Base-by-base conservation (phyloP, 1,140 invertebrate species). In the Eriosoma lanigerum region DNA sequence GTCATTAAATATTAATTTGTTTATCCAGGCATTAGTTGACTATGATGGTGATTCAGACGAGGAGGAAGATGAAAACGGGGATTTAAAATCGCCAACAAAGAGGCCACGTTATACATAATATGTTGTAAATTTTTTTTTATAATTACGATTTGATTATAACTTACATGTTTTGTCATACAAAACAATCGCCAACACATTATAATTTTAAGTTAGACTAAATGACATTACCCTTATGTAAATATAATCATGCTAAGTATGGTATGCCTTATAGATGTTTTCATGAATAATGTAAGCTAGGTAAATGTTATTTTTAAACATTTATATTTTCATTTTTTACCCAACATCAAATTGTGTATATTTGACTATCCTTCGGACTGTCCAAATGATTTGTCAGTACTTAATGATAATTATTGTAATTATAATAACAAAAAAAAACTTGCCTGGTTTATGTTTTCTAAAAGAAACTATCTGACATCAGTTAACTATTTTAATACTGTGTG, bases 21-120 rank as follows among this genome's bases (percentile, higher is more conserved):
- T 54, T 86, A 85, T 50, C 15, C 17, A 82, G 94, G 94, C 94
- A 83, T 89, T 98, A 82, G 96, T 97, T 32, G 96, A 98, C 86
- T 98, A 98, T 86, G 96, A 97, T 85, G 96, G 94, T 80, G 96
- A 97, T 86, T 96, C 94, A 0, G 96, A 97, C 83, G 96, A 97
- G 83, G 95, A 96, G 75, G 93, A 95, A 81, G 93, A 94, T 54
- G 81, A 82, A 75, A 80, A 72, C n/a, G 81, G 78, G 12, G 44
- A 80, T 38, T 73, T 82, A 50, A 80, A 81, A 32, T 72, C 81
- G 5, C 80, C 80, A 12, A 68, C 50, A 13, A 82, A 82, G 24
- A 80, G 81, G 44, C 64, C 81, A 38, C 81, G 81, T 73, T 82
- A 81, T 80, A 56, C 81, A 56, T 82, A 62, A 81, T 54, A 44